Evolutionary conservation across 1,140 invertebrate genomes (phyloP).

Genomic region (Brachionus koreanus): DNA sequence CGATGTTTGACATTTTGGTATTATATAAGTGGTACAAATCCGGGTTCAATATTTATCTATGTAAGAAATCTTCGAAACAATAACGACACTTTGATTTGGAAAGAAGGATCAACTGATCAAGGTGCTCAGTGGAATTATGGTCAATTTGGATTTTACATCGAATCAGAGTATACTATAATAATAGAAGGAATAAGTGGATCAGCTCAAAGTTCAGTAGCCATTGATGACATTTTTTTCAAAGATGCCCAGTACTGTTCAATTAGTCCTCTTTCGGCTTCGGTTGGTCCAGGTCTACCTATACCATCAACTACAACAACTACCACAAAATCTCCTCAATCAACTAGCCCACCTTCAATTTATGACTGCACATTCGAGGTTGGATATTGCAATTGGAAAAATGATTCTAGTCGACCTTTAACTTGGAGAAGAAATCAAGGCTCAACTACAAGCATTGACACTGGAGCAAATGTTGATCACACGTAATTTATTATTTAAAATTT

Average conservation of each 20-base stretch:
- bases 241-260: conserved; percentile 18
- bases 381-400: conserved; percentile 51
- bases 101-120: neutral
- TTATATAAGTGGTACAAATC: neutral
- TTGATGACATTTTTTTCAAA: conserved; percentile 36
- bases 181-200: neutral
- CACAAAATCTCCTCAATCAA: neutral
- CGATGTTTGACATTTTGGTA: conserved; percentile 45
- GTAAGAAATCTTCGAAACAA: neutral
- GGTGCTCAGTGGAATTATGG: conserved; percentile 25
- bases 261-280: neutral
- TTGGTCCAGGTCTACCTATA: neutral
- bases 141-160: neutral
- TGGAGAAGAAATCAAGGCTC: conserved; percentile 25
- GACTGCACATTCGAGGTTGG: conserved; percentile 54
- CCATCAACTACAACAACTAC: conserved; percentile 16
- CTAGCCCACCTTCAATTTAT: conserved; percentile 47
- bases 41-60: neutral
- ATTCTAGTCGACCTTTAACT: conserved; percentile 46
- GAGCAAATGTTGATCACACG: conserved; percentile 23
- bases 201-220: neutral
- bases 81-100: neutral
- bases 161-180: conserved; percentile 3
- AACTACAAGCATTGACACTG: conserved; percentile 19
- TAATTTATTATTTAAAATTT: neutral